These are phyloP conservation scores for Calameuta filiformis DNA, from an alignment of 2,888 invertebrate genomes.

Conservation along the genomic window DNA sequence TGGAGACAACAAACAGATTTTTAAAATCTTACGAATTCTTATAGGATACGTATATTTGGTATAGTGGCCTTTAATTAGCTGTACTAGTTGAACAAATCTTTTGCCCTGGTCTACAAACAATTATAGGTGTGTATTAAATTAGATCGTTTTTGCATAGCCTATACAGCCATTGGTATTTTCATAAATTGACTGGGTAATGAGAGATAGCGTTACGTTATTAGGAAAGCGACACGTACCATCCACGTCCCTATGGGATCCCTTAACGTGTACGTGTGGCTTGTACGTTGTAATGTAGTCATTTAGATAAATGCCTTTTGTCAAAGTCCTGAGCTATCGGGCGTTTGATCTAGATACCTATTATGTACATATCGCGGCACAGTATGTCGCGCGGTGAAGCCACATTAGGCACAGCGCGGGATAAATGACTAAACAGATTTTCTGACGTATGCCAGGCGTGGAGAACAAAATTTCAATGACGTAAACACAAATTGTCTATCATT, in stretches of 20 bases:
- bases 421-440: slow-evolving; percentile 1
- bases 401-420: not conserved
- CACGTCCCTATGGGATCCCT: not conserved
- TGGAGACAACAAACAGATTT: not conserved
- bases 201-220: not conserved
- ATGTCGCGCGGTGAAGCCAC: not conserved
- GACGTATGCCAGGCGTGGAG: not conserved
- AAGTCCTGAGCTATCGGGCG: not conserved
- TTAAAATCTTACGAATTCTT: not conserved
- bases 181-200: not conserved
- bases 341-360: slow-evolving; percentile 6
- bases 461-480: not conserved
- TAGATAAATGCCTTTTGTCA: slow-evolving; percentile 7
- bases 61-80: not conserved
- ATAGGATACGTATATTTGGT: not conserved
- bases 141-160: not conserved
- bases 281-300: not conserved
- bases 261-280: not conserved
- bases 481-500: slow-evolving; percentile 1
- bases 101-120: not conserved
- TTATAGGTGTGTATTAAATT: not conserved
- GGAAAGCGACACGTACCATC: not conserved
- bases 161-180: not conserved
- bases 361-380: not conserved
- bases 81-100: not conserved